These are phyloP conservation scores for Alethe diademata DNA, from an alignment of 2,113 vertebrate genomes.

Conservation along the genomic window DNA sequence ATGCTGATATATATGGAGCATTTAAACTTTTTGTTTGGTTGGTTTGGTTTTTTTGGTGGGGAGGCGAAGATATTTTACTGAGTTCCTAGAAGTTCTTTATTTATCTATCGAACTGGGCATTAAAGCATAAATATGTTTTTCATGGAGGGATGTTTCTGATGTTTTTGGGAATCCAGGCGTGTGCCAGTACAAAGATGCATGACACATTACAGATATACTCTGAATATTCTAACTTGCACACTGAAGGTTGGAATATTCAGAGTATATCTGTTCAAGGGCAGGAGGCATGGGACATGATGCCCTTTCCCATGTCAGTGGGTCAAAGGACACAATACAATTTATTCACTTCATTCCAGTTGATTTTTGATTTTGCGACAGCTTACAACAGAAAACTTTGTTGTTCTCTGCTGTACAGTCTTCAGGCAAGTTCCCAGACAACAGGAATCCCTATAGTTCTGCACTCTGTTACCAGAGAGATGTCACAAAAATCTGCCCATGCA, in stretches of 20 bases:
- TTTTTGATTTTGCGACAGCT: not conserved
- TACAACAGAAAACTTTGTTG: not conserved
- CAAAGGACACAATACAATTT: not conserved
- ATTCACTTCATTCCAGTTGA: not conserved
- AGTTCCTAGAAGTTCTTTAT: not conserved
- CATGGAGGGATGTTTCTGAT: not conserved
- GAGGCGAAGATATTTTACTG: not conserved
- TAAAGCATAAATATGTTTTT: not conserved
- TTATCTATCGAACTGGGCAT: not conserved
- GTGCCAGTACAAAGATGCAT: not conserved
- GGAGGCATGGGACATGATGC: not conserved
- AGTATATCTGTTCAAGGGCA: not conserved
- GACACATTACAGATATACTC: not conserved
- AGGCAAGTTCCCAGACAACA: not conserved
- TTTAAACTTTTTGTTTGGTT: not conserved
- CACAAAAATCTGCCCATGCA: not conserved
- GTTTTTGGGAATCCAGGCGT: not conserved
- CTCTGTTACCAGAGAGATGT: not conserved
- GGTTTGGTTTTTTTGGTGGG: not conserved
- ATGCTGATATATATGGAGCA: not conserved
- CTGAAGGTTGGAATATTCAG: not conserved
- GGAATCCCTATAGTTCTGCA: not conserved
- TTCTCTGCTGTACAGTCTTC: not conserved
- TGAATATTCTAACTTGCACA: too few species aligned
- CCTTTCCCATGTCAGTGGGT: not conserved